Evolutionary conservation across 2,888 invertebrate species (phyloP).

Genomic region (Theristus sp.): DNA sequence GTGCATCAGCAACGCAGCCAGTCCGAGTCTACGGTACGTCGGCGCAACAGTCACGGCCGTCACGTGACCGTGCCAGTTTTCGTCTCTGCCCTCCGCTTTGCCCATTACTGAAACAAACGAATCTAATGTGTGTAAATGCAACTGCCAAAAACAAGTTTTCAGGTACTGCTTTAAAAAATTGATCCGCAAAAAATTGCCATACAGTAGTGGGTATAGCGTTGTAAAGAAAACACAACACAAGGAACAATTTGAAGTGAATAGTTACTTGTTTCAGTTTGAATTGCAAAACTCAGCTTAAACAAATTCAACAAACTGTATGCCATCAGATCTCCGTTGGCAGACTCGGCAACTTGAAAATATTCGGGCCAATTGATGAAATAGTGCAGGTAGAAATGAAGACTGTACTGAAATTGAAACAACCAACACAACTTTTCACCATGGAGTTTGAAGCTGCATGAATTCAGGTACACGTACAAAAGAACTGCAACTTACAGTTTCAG

Average conservation of each 20-base stretch:
- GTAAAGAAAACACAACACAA: not conserved
- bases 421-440: not conserved
- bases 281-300: not conserved
- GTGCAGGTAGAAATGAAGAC: conserved; percentile 66
- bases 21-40: conserved; percentile 69
- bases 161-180: too few relatives aligned
- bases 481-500: conserved; percentile 53
- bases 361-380: conserved; percentile 92
- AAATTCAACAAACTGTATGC: conserved; percentile 65
- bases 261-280: not conserved
- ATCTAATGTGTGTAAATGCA: too few relatives aligned
- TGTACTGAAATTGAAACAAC: conserved; percentile 25
- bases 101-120: conserved; percentile 78
- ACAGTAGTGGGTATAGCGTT: not conserved
- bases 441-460: too few relatives aligned
- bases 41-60: conserved; percentile 91
- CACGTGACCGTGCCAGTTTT: conserved; percentile 98
- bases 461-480: too few relatives aligned
- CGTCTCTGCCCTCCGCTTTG: conserved; percentile 83
- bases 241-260: not conserved
- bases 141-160: too few relatives aligned
- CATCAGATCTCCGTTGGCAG: conserved; percentile 87
- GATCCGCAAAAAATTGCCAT: too few relatives aligned
- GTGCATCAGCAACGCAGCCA: conserved; percentile 81
- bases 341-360: conserved; percentile 90